A percentile compares a stretch with the other conserved stretches of the same genome.
These are phyloP conservation scores for Dicrostonyx torquatus DNA, from an alignment of 2,797 vertebrate genomes.

Conservation along the genomic window DNA sequence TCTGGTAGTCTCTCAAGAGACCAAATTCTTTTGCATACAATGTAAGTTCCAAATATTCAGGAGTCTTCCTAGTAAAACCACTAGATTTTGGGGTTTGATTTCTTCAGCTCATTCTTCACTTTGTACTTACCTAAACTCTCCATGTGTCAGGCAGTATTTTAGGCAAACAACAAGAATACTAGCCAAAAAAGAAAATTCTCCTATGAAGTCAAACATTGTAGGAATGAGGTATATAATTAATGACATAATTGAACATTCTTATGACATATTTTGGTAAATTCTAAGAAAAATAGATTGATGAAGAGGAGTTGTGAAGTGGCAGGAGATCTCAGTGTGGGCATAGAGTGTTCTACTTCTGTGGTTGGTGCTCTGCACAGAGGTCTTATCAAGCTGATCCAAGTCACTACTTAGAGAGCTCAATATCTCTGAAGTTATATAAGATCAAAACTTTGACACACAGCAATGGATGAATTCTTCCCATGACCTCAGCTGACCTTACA, in stretches of 20 bases:
- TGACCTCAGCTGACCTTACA: not conserved
- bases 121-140: not conserved
- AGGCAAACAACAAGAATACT: not conserved
- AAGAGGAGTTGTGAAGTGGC: not conserved
- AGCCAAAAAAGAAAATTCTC: not conserved
- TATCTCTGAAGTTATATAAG: not conserved
- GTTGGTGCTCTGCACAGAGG: not conserved
- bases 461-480: not conserved
- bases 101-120: not conserved
- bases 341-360: not conserved
- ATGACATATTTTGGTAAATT: not conserved
- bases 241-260: not conserved
- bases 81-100: not conserved
- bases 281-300: not conserved
- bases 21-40: not conserved
- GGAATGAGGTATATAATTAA: not conserved
- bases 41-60: constrained; percentile 12
- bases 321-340: no score
- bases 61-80: not conserved
- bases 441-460: not conserved
- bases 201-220: not conserved
- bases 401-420: not conserved
- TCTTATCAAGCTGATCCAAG: not conserved
- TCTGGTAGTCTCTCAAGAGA: constrained; percentile 5
- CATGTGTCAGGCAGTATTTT: not conserved